Base-by-base conservation (phyloP, 2,797 vertebrate species). In the Orestias chungarensis region DNA sequence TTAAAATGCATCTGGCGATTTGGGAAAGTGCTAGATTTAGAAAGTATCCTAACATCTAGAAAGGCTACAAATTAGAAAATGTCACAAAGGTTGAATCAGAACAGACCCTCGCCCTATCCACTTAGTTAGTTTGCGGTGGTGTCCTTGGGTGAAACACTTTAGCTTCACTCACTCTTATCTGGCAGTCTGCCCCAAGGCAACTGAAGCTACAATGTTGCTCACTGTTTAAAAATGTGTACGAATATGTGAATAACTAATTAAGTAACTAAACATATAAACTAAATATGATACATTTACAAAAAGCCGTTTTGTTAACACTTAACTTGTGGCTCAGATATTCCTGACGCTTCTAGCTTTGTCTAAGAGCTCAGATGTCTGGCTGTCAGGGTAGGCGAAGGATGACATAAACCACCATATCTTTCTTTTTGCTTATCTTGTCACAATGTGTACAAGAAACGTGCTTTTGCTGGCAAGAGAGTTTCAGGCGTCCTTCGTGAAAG, bases 391-490 rank as follows among this genome's bases (percentile, higher is more conserved):
- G 77, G 76, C 80, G 78, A 25, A 70, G 81, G 84, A 87, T 49
- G 87, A 89, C 83, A 88, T 88, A 90, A 89, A 89, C 85, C 69
- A 74, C 81, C 69, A 72, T 81, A 80, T 87, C 79, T 59, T 86
- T 87, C 65, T 79, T 87, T 86, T 87, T 84, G 82, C 82, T 85
- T 86, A 78, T 84, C 79, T 85, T 87, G 83, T 91, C 89, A 90
- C 68, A 81, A 82, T 73, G 75, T 80, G 72, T 82, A 86, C 81
- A 81, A 82, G 70, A 87, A 82, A 80, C 49, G 52, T 43, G 80
- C 74, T 76, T 65, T 82, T 83, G 88, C 87, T 71, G 47, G 82
- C 82, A 84, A 76, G 85, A 84, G 80, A 86, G 86, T 77, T 82
- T 66, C 72, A 81, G 9, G 71, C 71, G 73, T 64, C 70, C 82